A percentile compares a stretch with the other conserved stretches of the same genome.
phyloP scores from a whole-genome alignment of 2,113 vertebrate genomes.

The Saccopteryx leptura region DNA sequence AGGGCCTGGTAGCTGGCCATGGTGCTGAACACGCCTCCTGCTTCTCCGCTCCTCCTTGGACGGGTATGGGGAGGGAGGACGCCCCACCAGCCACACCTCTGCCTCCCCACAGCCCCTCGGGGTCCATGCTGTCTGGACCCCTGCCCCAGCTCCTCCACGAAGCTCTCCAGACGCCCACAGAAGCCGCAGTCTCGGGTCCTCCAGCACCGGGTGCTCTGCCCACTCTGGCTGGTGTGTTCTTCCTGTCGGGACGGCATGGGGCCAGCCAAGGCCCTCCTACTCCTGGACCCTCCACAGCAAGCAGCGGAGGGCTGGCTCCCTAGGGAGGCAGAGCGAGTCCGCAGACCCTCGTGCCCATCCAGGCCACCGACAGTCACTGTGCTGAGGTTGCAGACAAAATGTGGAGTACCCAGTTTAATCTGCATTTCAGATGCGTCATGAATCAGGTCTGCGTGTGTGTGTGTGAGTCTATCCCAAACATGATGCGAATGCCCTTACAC shows the following conservation, averaged over 20 bases:
- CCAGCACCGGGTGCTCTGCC: too few relatives aligned
- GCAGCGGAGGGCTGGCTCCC: neutral
- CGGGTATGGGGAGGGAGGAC: neutral
- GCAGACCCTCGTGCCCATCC: neutral
- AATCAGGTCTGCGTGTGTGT: neutral
- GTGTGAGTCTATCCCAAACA: neutral
- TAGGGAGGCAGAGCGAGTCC: neutral
- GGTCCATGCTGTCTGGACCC: fast-evolving
- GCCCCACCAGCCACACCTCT: neutral
- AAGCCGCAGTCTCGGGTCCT: neutral
- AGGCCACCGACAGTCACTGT: fast-evolving
- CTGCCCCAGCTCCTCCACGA: neutral
- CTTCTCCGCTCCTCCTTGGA: neutral
- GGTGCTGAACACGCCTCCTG: constrained; percentile 74
- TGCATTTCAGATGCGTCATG: neutral
- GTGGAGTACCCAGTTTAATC: fast-evolving
- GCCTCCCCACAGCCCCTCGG: neutral
- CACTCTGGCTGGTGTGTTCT: neutral
- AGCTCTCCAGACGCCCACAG: neutral
- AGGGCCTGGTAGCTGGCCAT: neutral
- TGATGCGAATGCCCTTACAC: neutral
- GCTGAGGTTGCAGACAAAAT: neutral
- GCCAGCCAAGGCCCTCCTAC: neutral
- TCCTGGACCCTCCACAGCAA: too few relatives aligned
- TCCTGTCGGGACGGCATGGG: neutral